Conservation (phyloP, 2,888 invertebrate genomes). For the Cistogaster globosa region DNA sequence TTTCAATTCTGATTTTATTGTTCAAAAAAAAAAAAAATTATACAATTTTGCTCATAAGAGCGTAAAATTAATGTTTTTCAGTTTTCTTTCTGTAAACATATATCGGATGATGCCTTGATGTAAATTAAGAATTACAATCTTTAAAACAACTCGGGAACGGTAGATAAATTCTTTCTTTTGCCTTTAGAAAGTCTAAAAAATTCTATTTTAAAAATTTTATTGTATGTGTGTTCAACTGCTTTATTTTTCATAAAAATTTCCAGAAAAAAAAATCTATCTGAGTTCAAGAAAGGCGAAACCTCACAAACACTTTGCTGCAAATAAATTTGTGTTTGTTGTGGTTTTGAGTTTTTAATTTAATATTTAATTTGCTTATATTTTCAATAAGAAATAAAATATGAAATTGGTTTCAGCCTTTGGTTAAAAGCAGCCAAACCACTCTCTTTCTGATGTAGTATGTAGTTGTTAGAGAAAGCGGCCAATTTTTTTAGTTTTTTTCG, state of each 20-base stretch:
- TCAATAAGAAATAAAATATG: constrained; percentile 19
- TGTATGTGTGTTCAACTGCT: neutral
- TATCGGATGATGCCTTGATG: too few relatives aligned
- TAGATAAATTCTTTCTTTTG: too few relatives aligned
- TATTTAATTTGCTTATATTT: constrained; percentile 9
- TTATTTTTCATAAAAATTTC: neutral
- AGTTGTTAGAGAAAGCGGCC: constrained; percentile 2
- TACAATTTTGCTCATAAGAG: too few relatives aligned
- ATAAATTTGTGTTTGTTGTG: constrained; percentile 70
- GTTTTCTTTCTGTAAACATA: too few relatives aligned
- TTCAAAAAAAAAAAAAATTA: too few relatives aligned
- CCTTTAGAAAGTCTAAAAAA: too few relatives aligned
- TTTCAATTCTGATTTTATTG: too few relatives aligned
- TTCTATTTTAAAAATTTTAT: neutral
- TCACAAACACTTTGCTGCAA: constrained; percentile 63
- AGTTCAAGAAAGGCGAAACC: constrained; percentile 14
- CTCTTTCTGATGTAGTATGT: neutral
- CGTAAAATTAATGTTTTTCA: too few relatives aligned
- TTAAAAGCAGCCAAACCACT: neutral
- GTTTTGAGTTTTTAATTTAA: constrained; percentile 58
- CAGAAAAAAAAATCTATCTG: neutral
- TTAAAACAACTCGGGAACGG: too few relatives aligned
- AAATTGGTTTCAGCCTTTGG: constrained; percentile 18
- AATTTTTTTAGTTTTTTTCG: neutral
- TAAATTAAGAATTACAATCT: too few relatives aligned